Evolutionary conservation across 2,797 vertebrate genomes (phyloP).

Genomic region (Rhinichthys osculus): DNA sequence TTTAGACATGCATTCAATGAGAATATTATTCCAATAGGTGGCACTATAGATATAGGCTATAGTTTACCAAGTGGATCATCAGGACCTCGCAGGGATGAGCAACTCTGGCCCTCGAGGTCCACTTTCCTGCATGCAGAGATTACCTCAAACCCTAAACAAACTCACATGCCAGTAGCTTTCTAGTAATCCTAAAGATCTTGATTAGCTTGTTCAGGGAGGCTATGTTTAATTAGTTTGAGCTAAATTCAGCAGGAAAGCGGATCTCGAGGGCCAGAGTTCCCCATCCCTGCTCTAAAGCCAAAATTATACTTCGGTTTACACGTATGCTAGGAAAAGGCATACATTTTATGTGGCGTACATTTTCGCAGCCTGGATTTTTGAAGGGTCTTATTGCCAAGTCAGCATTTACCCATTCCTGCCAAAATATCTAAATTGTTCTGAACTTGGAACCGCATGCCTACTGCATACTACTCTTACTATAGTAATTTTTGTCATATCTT

Average conservation of each 20-base stretch:
- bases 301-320: background rate
- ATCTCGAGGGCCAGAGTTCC: background rate
- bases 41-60: conserved; percentile 3
- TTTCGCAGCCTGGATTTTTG: background rate
- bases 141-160: background rate
- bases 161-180: background rate
- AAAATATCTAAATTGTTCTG: background rate
- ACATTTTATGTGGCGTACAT: background rate
- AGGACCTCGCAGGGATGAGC: background rate
- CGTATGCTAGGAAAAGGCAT: too few species aligned
- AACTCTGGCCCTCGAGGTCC: background rate
- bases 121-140: background rate
- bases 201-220: background rate
- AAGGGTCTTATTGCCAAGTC: background rate
- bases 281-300: background rate
- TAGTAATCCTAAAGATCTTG: background rate
- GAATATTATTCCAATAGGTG: conserved; percentile 32
- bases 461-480: background rate
- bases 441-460: background rate
- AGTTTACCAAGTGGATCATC: background rate
- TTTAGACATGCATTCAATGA: background rate
- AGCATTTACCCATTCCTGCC: background rate
- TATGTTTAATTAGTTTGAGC: background rate
- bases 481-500: background rate
- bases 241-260: background rate